phyloP scores from a whole-genome alignment of 2,888 invertebrate species.

The Leptura quadrifasciata region DNA sequence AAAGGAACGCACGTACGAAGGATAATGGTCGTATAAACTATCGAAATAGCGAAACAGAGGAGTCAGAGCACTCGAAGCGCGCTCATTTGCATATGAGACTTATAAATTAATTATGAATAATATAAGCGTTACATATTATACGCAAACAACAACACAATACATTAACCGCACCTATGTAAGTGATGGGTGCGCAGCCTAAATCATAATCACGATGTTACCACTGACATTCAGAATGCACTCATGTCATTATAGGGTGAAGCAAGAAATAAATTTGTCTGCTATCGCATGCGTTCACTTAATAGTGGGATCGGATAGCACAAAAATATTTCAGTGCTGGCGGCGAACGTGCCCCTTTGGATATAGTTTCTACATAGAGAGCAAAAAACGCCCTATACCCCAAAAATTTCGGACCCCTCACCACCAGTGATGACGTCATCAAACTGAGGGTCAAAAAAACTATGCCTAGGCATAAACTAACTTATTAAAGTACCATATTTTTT shows the following conservation, averaged over 20 bases:
- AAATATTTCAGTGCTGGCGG: too few species aligned
- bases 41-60: slow-evolving; percentile 38
- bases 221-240: slow-evolving; percentile 44
- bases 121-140: slow-evolving; percentile 57
- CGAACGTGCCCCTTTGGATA: too few species aligned
- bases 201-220: slow-evolving; percentile 46
- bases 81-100: slow-evolving; percentile 65
- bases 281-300: too few species aligned
- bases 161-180: slow-evolving; percentile 50
- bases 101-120: slow-evolving; percentile 67
- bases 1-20: background rate
- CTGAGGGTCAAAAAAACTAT: too few species aligned
- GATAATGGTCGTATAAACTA: background rate
- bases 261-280: background rate
- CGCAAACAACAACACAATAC: slow-evolving; percentile 52
- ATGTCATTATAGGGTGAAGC: background rate
- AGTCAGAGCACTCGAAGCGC: slow-evolving; percentile 42
- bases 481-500: too few species aligned
- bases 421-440: too few species aligned
- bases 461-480: too few species aligned
- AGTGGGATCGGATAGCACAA: too few species aligned
- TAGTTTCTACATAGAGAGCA: too few species aligned
- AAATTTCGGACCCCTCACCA: too few species aligned
- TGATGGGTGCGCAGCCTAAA: slow-evolving; percentile 45
- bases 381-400: too few species aligned